Evolutionary conservation across 2,113 vertebrate genomes (phyloP).

Genomic region (Xyliphius kryptos): DNA sequence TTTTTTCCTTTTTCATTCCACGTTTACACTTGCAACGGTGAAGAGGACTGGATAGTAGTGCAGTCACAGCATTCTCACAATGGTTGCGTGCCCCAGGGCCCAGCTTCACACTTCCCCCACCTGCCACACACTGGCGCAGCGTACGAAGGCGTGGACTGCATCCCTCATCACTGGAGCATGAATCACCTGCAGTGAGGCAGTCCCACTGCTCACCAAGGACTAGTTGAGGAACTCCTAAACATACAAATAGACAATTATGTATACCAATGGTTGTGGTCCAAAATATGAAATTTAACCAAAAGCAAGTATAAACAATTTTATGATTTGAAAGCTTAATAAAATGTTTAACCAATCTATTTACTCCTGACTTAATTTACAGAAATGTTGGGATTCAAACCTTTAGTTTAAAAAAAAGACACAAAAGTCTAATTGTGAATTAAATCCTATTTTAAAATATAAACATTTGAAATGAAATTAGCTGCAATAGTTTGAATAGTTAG

Average conservation of each 20-base stretch:
- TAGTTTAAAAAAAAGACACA: too few species aligned
- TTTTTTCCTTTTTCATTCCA: conserved; percentile 91
- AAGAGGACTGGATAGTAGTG: conserved; percentile 81
- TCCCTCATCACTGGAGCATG: conserved; percentile 76
- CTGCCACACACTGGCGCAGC: conserved; percentile 83
- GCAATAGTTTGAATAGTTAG: too few species aligned
- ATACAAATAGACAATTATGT: neutral
- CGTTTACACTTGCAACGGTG: conserved; percentile 85
- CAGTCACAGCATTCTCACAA: conserved; percentile 76
- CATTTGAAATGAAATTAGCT: too few species aligned
- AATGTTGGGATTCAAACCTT: too few species aligned
- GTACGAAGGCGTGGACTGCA: conserved; percentile 88
- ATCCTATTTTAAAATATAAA: too few species aligned
- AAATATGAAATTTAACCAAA: neutral
- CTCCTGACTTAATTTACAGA: too few species aligned
- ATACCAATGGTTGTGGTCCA: too few species aligned
- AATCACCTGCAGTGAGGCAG: conserved; percentile 81
- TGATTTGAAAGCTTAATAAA: too few species aligned
- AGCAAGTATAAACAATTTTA: neutral
- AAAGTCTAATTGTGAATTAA: too few species aligned
- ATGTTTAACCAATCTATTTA: too few species aligned
- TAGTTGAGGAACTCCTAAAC: conserved; percentile 54
- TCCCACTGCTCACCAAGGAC: conserved; percentile 61
- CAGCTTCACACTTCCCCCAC: conserved; percentile 80
- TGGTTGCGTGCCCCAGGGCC: conserved; percentile 80